Evolutionary conservation across 2,113 vertebrate species (phyloP), one percentile per base, ranked within the genome.

Genomic region (Motacilla alba): DNA sequence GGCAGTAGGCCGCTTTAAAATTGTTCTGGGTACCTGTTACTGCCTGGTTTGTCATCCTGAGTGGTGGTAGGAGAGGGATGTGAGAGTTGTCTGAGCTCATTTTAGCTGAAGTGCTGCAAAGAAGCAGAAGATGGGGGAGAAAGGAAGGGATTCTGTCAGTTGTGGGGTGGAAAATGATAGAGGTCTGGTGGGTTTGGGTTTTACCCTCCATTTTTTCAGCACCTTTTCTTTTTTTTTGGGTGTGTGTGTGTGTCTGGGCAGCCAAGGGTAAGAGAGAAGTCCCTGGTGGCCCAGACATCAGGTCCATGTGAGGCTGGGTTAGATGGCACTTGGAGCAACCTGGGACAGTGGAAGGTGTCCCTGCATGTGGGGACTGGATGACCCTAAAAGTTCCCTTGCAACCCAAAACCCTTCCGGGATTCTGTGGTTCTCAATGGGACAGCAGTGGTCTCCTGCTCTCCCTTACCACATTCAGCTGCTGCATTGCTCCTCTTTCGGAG

Each of bases 401-500:
- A 17, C n/a, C 47, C 60, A 33, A 13, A 74, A 41, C 31, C 4
- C 1, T 68, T 46, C n/a, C n/a, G n/a, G 47, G 16, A 2, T 26
- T 59, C 64, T 41, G 7, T 58, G 55, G 6, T 33, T 80, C 30
- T 69, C 24, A 35, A 9, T 47, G 68, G 58, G 35, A n/a, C 35
- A 59, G 44, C 74, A 41, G 43, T 30, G 31, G 47, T 14, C 52
- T 64, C 10, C 46, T 75, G 10, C 13, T 30, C 30, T 72, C 47
- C 35, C n/a, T 47, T 11, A 22, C 9, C 6, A 11, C 28, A 7
- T 43, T 5, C 3, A 53, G n/a, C 16, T 72, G 22, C 26, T 44
- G 10, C 7, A 1, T 20, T 76, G 50, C 18, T 44, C 13, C 43
- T 67, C 7, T 67, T 52, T 49, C 0, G 0, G 43, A 75, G 24